Evolutionary conservation across 2,797 vertebrate genomes (phyloP), one percentile per base, ranked within the genome.

Genomic region (Gobionotothen gibberifrons): DNA sequence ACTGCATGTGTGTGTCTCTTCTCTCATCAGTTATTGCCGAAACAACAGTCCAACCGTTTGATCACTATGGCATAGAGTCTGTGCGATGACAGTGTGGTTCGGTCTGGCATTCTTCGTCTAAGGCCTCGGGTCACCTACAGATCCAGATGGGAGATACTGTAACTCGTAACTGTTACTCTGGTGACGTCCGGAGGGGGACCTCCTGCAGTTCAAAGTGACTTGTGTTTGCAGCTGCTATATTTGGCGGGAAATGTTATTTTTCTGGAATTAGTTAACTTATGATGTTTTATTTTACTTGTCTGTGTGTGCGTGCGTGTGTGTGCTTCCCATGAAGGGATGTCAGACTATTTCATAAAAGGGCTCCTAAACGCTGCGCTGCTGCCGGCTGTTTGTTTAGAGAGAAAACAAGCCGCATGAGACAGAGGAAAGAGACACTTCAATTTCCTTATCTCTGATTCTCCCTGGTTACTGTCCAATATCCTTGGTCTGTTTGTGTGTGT

Each of bases 381-480:
- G 66, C 67, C 1, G 48, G 52, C 75, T 81, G 76, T 86, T 85
- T 90, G 90, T 92, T 93, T 93, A 74, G 78, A 92, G 63, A 92
- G 85, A 90, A 91, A 92, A 92, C 83, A 90, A 79, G 69, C 58
- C 2, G 78, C 85, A 81, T 85, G 81, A 91, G 86, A 89, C 79
- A 74, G 78, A 87, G 82, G 82, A 89, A 91, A 90, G 78, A 87
- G 85, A 83, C 73, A 70, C 83, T 91, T 92, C 90, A 90, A 91
- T 94, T 94, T 93, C 92, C 90, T 93, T 93, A 94, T 93, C 91
- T 92, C 84, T 53, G 72, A 88, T 87, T 91, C 77, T 79, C 78
- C 76, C 78, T 93, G 90, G 84, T 90, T 83, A 84, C 81, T 86
- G 83, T 93, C 85, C 88, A 94, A 93, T 91, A 92, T 93, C 84